Percentiles rank a stretch among this genome's conserved stretches.
These are phyloP conservation scores for Sisor rabdophorus DNA, from an alignment of 2,113 vertebrate genomes.

Conservation along the genomic window DNA sequence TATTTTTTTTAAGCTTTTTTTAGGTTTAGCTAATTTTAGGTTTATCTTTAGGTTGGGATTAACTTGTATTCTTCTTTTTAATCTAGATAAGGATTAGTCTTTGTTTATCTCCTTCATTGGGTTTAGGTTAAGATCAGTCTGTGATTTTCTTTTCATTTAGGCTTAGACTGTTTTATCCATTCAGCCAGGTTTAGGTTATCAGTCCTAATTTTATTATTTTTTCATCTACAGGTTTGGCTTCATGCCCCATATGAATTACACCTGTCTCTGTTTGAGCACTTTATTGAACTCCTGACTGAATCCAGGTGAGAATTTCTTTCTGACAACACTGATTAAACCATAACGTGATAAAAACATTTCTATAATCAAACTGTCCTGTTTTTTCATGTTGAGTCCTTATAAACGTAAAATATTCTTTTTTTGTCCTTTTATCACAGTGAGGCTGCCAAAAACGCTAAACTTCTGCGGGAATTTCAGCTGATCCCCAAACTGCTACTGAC, in stretches of 20 bases:
- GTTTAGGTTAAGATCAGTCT: no score
- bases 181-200: no score
- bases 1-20: no score
- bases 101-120: not conserved
- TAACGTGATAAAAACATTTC: not conserved
- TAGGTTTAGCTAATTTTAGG: no score
- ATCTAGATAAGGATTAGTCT: not conserved
- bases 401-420: not conserved
- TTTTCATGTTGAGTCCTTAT: not conserved
- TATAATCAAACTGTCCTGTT: not conserved
- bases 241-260: constrained; percentile 97
- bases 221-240: constrained; percentile 87
- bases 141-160: no score
- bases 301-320: constrained; percentile 76
- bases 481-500: constrained; percentile 90
- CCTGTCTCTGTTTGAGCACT: constrained; percentile 95
- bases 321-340: no score
- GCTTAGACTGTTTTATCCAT: no score
- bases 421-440: constrained; percentile 72
- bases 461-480: constrained; percentile 93
- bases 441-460: constrained; percentile 89
- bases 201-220: not conserved
- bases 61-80: not conserved
- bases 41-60: not conserved
- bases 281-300: constrained; percentile 95